These are phyloP conservation scores for Tachina fera DNA, from an alignment of 2,888 invertebrate species.

Conservation along the genomic window DNA sequence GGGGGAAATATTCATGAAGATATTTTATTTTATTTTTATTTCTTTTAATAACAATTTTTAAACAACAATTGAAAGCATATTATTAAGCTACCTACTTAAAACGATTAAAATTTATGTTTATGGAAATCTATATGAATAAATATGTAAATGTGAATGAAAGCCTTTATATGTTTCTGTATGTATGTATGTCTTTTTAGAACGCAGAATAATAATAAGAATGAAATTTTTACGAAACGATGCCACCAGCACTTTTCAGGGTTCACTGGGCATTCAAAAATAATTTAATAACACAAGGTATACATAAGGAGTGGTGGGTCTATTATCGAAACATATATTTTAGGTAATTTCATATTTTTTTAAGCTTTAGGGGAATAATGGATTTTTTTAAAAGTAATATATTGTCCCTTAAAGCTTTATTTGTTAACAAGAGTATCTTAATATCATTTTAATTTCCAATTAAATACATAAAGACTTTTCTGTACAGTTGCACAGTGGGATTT, in stretches of 20 bases:
- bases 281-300: neutral
- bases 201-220: neutral
- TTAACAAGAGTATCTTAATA: too few relatives aligned
- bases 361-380: neutral
- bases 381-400: too few relatives aligned
- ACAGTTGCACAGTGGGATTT: too few relatives aligned
- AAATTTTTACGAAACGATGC: neutral
- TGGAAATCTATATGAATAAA: neutral
- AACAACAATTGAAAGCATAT: constrained; percentile 16
- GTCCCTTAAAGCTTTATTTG: too few relatives aligned
- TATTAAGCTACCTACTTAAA: constrained; percentile 18
- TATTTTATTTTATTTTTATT: neutral
- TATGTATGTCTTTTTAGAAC: neutral
- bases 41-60: constrained; percentile 6
- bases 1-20: neutral
- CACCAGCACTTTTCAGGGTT: neutral
- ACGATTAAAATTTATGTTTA: constrained; percentile 2
- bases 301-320: neutral
- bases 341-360: neutral
- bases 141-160: neutral
- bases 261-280: neutral
- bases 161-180: too few relatives aligned
- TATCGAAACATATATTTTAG: neutral
- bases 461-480: too few relatives aligned
- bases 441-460: too few relatives aligned